These are phyloP conservation scores for Spilogale gracilis DNA, from an alignment of 2,113 vertebrate species.

Conservation along the genomic window DNA sequence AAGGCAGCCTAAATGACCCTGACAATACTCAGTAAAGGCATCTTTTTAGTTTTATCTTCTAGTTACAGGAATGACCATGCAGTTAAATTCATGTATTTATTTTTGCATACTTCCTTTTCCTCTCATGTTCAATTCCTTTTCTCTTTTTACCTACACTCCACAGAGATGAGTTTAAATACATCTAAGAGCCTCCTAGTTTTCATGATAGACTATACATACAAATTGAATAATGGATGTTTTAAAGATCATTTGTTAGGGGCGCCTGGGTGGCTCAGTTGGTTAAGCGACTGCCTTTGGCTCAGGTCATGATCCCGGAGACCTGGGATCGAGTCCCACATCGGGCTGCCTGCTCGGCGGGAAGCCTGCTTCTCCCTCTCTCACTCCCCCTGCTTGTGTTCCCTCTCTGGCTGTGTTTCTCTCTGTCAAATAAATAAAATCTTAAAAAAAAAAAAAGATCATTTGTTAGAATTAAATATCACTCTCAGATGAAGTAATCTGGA, in stretches of 20 bases:
- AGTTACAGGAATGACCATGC: not conserved
- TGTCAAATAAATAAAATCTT: no score
- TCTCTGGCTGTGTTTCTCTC: no score
- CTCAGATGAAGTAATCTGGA: constrained; percentile 53
- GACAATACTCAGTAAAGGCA: not conserved
- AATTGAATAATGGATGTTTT: constrained; percentile 58
- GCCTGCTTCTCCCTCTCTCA: no score
- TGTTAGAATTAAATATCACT: constrained; percentile 58
- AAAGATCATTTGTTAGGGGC: constrained; percentile 47
- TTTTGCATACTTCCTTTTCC: not conserved
- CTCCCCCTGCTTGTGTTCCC: no score
- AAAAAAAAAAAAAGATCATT: constrained; percentile 13
- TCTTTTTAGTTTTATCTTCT: constrained; percentile 16
- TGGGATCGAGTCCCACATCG: no score
- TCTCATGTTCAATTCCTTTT: not conserved
- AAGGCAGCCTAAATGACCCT: not conserved
- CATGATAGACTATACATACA: constrained; percentile 21
- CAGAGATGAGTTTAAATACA: constrained; percentile 22
- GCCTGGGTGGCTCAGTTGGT: no score
- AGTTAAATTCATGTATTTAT: not conserved
- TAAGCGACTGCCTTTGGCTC: no score
- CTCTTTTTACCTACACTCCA: constrained; percentile 46
- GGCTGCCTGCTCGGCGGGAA: no score
- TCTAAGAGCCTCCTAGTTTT: not conserved
- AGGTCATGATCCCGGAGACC: no score